Evolutionary conservation across 2,888 invertebrate species (phyloP), one percentile per base, ranked within the genome.

Genomic region (Mythimna loreyi): DNA sequence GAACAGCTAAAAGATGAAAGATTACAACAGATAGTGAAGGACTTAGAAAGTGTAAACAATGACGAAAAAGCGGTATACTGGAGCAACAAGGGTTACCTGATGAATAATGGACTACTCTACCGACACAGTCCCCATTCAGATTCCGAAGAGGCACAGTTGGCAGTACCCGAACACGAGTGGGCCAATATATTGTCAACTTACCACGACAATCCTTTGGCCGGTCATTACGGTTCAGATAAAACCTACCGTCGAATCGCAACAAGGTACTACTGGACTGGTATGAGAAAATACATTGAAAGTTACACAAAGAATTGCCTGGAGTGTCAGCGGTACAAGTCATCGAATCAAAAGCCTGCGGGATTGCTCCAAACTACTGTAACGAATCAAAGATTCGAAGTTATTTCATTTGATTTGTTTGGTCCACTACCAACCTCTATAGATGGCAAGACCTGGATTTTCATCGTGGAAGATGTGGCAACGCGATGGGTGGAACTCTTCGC

Each of bases 401-500:
- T 50, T 4, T 25, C 50, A 3, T 50, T 50, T 25, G 25, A 50
- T 25, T 8, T 50, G 70, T 33, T 71, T 66, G 72, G 72, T 0
- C 63, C 72, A 7, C 21, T 72, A 13, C 72, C 67, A 5, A 13
- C 25, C 8, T 50, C 63, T 3, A 13, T 4, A 5, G 55, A 60
- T 9, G 56, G 59, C 1, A 55, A 67, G 16, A 62, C 33, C 0
- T 72, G 59, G 63, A 64, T 72, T 28, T 28, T 66, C 16, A 61
- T 70, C 11, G 50, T 61, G 7, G 65, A 70, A n/a, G 85, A 85
- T 30, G 28, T 72, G 0, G 75, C 80, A n/a, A 69, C 73, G 4
- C 25, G 80, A 19, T 82, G 81, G 81, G 72, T 84, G 1, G 84
- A 86, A 57, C 25, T 86, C 6, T 86, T 84, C 47, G 73, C 70